Evolutionary conservation across 2,888 invertebrate species (phyloP), one percentile per base, ranked within the genome.

Genomic region (Troides helena): DNA sequence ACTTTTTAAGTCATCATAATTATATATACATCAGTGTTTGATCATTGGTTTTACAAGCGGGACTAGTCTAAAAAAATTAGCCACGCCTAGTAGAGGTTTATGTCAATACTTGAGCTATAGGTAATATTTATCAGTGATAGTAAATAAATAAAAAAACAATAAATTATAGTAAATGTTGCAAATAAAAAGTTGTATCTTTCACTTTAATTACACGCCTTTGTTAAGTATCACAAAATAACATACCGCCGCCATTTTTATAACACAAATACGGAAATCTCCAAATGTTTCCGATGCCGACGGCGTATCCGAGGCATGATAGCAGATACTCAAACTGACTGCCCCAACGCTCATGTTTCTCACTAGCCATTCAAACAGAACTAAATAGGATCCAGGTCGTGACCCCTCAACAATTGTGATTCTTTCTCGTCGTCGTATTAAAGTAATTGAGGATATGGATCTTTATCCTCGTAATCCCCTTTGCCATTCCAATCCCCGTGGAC

Each of bases 181-280:
- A 30, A 30, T 30, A 3, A 30, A 3, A 30, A 30, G 30, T 30
- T 0, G 5, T 30, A 30, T 30, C 30, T 30, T 30, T 30, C 4
- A 30, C 30, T 25, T 25, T 30, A 30, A 30, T 30, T 30, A 30
- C 30, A 30, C 30, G 30, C 30, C 30, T 30, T 30, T 30, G 25
- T 25, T 4, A 25, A 25, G 25, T 25, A 30, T 30, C 30, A 30
- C 30, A 30, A 30, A 30, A 61, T 36, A 57, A 86, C 90, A 88
- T 81, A 96, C 97, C 97, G 84, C 97, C 97, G 21, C 97, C 97
- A 85, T 96, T 97, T 80, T 96, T 94, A 85, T 97, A 97, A 81
- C 97, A 97, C 69, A 97, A 88, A 83, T 97, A 97, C 0, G 97
- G 97, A 87, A 97, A 97, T 74, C 97, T 93, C 96, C 96, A 97